Evolutionary conservation across 1,140 invertebrate genomes (phyloP).

Genomic region (Trypoxylus dichotomus): DNA sequence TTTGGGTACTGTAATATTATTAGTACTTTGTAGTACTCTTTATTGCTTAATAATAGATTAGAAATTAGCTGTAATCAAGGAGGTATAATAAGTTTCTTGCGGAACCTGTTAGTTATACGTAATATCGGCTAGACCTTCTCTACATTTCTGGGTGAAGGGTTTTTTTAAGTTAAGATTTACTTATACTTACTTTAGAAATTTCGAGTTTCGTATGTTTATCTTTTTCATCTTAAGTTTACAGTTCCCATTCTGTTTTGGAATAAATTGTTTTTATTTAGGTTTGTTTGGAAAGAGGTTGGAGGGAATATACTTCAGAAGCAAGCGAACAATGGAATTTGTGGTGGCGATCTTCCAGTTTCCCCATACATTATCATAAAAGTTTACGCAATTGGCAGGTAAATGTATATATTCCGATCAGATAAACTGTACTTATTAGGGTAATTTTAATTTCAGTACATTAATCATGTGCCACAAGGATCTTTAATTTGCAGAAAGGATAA

Average conservation of each 20-base stretch:
- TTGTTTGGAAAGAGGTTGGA: slow-evolving; percentile 79
- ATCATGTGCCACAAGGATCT: slow-evolving; percentile 81
- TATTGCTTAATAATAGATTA: no score
- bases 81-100: no score
- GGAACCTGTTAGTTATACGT: no score
- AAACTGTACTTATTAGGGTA: background rate
- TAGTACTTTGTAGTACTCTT: no score
- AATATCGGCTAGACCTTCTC: no score
- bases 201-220: background rate
- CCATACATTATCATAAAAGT: slow-evolving; percentile 67
- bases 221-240: background rate
- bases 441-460: slow-evolving; percentile 68
- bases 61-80: no score
- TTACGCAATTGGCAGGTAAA: slow-evolving; percentile 76
- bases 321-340: slow-evolving; percentile 80
- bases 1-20: no score
- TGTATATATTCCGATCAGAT: background rate
- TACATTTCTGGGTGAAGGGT: no score
- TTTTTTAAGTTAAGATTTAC: no score
- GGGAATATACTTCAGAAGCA: slow-evolving; percentile 64
- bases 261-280: slow-evolving; percentile 56
- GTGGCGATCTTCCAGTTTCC: slow-evolving; percentile 77
- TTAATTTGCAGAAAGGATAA: slow-evolving; percentile 82
- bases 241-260: slow-evolving; percentile 62
- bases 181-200: background rate